Percentiles rank a stretch among this genome's conserved stretches.
Conservation (phyloP, 1,140 invertebrate species). For the Philopotamus ludificatus region DNA sequence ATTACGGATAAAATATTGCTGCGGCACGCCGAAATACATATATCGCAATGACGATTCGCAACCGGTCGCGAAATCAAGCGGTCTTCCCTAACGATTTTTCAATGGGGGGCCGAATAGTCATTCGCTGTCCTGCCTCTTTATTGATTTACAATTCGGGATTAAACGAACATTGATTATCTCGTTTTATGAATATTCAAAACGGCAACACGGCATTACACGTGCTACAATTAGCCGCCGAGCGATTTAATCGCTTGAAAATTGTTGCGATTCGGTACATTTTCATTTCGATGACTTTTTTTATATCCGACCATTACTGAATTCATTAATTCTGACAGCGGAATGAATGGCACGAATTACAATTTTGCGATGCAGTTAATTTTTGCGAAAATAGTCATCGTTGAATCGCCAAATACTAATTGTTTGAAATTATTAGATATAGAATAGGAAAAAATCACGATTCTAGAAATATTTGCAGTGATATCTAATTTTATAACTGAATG, state of each 20-base stretch:
- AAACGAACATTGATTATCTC: neutral
- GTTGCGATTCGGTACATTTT: neutral
- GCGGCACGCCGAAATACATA: constrained; percentile 10
- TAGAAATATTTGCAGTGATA: too few species aligned
- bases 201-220: neutral
- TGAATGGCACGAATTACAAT: too few species aligned
- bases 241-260: neutral
- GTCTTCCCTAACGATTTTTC: neutral
- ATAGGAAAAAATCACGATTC: too few species aligned
- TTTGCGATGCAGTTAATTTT: too few species aligned
- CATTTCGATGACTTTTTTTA: too few species aligned
- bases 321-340: too few species aligned
- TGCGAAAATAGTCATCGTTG: too few species aligned
- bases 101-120: neutral
- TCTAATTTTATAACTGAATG: too few species aligned
- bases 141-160: neutral
- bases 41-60: constrained; percentile 7
- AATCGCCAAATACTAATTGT: too few species aligned
- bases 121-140: too few species aligned
- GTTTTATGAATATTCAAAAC: constrained; percentile 4
- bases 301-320: too few species aligned
- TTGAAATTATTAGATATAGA: too few species aligned
- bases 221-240: neutral
- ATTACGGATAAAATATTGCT: constrained; percentile 19
- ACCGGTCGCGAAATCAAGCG: neutral